A percentile compares a stretch with the other conserved stretches of the same genome.
Evolutionary conservation across 2,797 vertebrate genomes (phyloP).

Genomic region (Pteropus rufus): DNA sequence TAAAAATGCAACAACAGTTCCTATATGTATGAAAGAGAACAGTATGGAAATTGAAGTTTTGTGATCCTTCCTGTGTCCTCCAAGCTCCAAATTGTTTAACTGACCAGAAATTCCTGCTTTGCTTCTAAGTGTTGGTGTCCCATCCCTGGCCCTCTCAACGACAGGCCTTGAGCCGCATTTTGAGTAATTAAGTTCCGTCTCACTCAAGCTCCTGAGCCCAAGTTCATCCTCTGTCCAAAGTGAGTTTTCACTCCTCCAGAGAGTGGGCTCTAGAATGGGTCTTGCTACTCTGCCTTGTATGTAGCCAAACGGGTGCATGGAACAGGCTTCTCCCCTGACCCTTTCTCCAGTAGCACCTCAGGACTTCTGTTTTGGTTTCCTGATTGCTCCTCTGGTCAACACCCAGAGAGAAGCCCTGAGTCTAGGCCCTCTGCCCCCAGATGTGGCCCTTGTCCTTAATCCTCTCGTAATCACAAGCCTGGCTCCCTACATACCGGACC

Average conservation of each 20-base stretch:
- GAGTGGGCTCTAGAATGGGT: no score
- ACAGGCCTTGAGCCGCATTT: neutral
- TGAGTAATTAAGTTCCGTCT: neutral
- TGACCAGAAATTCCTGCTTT: conserved; percentile 12
- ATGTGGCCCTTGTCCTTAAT: neutral
- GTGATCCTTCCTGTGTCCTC: neutral
- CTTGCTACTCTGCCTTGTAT: neutral
- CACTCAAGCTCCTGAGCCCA: neutral
- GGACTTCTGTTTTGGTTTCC: neutral
- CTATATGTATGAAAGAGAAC: neutral
- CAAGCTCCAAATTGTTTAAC: neutral
- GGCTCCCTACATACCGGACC: neutral
- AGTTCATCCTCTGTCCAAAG: neutral
- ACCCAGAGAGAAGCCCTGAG: neutral
- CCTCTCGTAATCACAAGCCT: neutral
- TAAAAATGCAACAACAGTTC: neutral
- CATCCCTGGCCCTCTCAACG: neutral
- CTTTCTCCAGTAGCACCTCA: neutral
- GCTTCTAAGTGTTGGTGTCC: neutral
- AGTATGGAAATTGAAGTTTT: neutral
- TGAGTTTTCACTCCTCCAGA: neutral
- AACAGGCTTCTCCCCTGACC: neutral
- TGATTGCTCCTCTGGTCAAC: neutral
- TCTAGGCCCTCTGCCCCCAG: neutral
- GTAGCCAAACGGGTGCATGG: neutral